Percentiles rank a stretch among this genome's conserved stretches.
These are phyloP conservation scores for Helicoverpa assulta DNA, from an alignment of 2,888 invertebrate species.

Conservation along the genomic window DNA sequence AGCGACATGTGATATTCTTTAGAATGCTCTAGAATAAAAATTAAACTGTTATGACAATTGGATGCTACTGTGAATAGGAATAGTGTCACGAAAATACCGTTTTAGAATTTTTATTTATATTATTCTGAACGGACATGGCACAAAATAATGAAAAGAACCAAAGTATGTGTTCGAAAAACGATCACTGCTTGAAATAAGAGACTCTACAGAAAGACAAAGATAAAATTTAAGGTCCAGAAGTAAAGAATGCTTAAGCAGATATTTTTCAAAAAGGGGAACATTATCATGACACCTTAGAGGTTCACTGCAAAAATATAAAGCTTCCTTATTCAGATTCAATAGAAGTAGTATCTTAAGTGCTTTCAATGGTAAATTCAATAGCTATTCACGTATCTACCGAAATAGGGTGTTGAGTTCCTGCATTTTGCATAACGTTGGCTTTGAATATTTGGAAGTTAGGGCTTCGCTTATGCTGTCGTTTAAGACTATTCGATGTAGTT, in stretches of 20 bases:
- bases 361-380: constrained; percentile 61
- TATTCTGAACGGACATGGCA: no score
- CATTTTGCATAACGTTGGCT: constrained; percentile 65
- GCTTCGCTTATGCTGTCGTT: constrained; percentile 41
- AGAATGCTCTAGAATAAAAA: constrained; percentile 61
- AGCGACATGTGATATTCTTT: constrained; percentile 64
- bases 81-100: neutral
- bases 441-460: constrained; percentile 60
- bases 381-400: constrained; percentile 53
- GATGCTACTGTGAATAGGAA: constrained; percentile 3
- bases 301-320: constrained; percentile 40
- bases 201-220: constrained; percentile 18
- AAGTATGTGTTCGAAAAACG: no score
- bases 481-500: constrained; percentile 38
- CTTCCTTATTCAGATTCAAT: constrained; percentile 49
- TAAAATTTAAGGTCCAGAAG: constrained; percentile 12
- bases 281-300: constrained; percentile 19
- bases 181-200: constrained; percentile 6
- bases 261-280: neutral
- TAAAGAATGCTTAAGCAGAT: neutral
- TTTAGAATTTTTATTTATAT: no score
- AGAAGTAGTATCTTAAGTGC: constrained; percentile 55
- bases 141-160: no score
- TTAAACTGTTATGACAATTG: constrained; percentile 20
- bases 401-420: constrained; percentile 57